phyloP scores from a whole-genome alignment of 2,797 vertebrate species.

The Sebastiscus albofasciatus region DNA sequence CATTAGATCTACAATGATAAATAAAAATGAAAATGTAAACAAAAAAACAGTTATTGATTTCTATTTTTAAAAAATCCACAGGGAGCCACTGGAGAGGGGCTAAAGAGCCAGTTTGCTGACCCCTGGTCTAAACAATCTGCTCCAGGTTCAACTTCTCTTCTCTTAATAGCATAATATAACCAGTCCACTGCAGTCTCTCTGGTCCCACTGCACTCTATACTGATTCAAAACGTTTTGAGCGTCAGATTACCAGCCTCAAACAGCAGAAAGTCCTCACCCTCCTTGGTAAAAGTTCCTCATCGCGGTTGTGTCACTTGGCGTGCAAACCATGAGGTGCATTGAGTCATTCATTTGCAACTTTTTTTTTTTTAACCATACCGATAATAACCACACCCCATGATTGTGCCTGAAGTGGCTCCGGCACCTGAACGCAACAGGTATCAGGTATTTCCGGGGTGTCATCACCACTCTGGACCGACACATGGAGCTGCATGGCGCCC shows the following conservation, averaged over 20 bases:
- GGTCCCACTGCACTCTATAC: neutral
- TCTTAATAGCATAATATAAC: neutral
- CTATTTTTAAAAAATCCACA: no score
- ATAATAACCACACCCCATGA: neutral
- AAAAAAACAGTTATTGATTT: no score
- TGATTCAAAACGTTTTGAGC: no score
- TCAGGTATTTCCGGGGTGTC: neutral
- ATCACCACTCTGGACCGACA: neutral
- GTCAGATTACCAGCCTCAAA: neutral
- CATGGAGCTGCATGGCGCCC: neutral
- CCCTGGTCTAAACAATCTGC: neutral
- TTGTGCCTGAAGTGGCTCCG: neutral
- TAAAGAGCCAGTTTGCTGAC: no score
- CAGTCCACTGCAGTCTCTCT: neutral
- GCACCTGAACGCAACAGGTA: neutral
- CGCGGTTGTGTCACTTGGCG: neutral
- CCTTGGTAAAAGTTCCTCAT: neutral
- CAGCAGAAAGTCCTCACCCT: neutral
- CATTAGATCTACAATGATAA: no score
- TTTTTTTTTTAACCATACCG: neutral
- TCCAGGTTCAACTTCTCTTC: neutral
- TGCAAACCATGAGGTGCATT: neutral
- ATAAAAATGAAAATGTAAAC: no score
- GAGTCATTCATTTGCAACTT: rapidly evolving
- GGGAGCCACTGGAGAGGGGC: no score